Percentiles rank a stretch among this genome's conserved stretches.
These are phyloP conservation scores for Electrophaes corylata DNA, from an alignment of 2,888 invertebrate species.

Conservation along the genomic window DNA sequence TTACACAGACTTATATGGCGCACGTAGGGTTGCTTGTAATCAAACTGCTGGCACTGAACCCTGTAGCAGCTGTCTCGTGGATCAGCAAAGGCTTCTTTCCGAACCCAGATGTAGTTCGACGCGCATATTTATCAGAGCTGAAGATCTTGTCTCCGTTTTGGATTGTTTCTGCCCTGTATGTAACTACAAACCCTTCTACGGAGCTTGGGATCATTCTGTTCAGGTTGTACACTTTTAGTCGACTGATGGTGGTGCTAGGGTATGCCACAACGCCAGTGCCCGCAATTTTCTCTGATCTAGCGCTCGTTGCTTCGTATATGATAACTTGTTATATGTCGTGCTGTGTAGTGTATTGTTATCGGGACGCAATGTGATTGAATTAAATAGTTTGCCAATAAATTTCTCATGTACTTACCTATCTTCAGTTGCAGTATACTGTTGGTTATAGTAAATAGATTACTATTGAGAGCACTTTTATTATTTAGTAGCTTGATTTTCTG, in stretches of 20 bases:
- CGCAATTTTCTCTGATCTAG: constrained; percentile 52
- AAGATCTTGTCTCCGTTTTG: constrained; percentile 65
- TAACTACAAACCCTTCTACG: constrained; percentile 50
- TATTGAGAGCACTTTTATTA: too few relatives aligned
- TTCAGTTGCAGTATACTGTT: too few relatives aligned
- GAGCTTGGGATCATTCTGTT: constrained; percentile 49
- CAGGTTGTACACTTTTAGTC: constrained; percentile 49
- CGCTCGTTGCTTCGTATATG: constrained; percentile 54
- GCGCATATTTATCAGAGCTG: constrained; percentile 62
- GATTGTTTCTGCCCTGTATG: constrained; percentile 59
- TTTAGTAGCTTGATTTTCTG: too few relatives aligned
- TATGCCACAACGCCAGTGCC: constrained; percentile 52
- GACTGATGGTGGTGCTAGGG: constrained; percentile 52
- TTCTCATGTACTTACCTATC: background rate
- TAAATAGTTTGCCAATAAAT: background rate
- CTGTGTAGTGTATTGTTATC: constrained; percentile 52
- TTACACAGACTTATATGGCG: constrained; percentile 58
- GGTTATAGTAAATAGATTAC: too few relatives aligned
- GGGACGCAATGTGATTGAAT: constrained; percentile 41
- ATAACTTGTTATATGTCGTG: constrained; percentile 62
- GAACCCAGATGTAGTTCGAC: constrained; percentile 50
- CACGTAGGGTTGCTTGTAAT: constrained; percentile 60
- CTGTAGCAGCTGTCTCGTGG: constrained; percentile 60
- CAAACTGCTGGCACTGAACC: constrained; percentile 56
- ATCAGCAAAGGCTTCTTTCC: constrained; percentile 54